Conservation (phyloP, 2,888 invertebrate species). For the Trachelus troglodyta region DNA sequence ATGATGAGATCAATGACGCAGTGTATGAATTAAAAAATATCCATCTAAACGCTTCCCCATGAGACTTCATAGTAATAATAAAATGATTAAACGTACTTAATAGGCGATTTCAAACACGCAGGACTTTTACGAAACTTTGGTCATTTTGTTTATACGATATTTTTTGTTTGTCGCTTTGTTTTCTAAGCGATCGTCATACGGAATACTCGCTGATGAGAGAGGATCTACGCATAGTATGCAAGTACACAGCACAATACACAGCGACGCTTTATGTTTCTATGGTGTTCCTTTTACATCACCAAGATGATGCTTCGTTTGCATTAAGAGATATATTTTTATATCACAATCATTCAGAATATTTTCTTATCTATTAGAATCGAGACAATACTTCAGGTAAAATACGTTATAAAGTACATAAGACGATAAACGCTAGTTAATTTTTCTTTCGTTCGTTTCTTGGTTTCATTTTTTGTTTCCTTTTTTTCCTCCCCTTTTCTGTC, state of each 20-base stretch:
- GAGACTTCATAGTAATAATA: not conserved
- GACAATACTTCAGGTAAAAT: constrained; percentile 49
- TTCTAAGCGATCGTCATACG: not conserved
- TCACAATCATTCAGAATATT: constrained; percentile 45
- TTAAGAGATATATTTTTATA: constrained; percentile 33
- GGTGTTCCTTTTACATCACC: constrained; percentile 6
- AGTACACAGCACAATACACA: not conserved
- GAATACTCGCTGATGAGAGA: not conserved
- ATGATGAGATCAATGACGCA: not conserved
- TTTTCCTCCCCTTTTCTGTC: not conserved
- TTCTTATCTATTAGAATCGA: constrained; percentile 29
- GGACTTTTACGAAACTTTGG: not conserved
- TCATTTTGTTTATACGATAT: not conserved
- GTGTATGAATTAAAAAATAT: not conserved
- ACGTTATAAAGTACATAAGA: constrained; percentile 25
- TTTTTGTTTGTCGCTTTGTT: not conserved
- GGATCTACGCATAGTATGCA: not conserved
- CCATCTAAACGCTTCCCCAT: not conserved
- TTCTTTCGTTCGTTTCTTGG: not conserved
- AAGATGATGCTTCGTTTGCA: not conserved
- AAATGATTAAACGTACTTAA: not conserved
- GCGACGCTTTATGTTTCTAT: constrained; percentile 13
- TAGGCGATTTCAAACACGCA: not conserved
- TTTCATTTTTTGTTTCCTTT: not conserved
- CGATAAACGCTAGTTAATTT: constrained; percentile 27